These are phyloP conservation scores for Pitangus sulphuratus DNA, from an alignment of 2,797 vertebrate species.

Conservation along the genomic window DNA sequence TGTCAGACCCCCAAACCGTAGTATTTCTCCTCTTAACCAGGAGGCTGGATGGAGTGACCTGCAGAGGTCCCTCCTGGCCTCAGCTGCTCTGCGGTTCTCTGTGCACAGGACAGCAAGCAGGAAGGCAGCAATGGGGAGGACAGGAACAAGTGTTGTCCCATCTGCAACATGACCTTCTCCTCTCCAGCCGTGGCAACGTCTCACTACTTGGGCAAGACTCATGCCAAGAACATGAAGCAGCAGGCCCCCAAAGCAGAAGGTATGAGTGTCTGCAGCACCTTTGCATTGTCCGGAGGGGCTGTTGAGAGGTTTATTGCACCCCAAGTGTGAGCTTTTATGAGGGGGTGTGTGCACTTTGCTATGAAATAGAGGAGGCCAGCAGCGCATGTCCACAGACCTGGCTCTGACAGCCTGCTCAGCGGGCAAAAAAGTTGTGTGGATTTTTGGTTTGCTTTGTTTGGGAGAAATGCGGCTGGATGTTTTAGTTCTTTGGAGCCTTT, in stretches of 20 bases:
- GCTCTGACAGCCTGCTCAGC: not conserved
- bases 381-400: not conserved
- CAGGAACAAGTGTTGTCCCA: constrained; percentile 87
- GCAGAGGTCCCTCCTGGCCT: not conserved
- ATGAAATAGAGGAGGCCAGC: not conserved
- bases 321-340: not conserved
- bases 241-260: constrained; percentile 82
- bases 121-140: constrained; percentile 84
- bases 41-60: not conserved
- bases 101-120: constrained; percentile 70
- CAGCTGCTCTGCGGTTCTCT: not conserved
- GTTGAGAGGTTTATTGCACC: not conserved
- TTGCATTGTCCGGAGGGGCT: rapidly evolving
- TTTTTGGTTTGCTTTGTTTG: not conserved
- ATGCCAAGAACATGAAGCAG: constrained; percentile 92
- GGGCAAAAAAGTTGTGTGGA: not conserved
- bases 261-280: constrained; percentile 45
- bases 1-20: not conserved
- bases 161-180: constrained; percentile 97
- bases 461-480: not conserved
- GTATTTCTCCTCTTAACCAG: not conserved
- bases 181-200: constrained; percentile 91
- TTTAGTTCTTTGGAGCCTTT: not conserved
- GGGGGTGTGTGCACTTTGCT: not conserved
- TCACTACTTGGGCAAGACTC: constrained; percentile 96